Conservation (phyloP, 2,888 invertebrate genomes). For the Deilephila porcellus region DNA sequence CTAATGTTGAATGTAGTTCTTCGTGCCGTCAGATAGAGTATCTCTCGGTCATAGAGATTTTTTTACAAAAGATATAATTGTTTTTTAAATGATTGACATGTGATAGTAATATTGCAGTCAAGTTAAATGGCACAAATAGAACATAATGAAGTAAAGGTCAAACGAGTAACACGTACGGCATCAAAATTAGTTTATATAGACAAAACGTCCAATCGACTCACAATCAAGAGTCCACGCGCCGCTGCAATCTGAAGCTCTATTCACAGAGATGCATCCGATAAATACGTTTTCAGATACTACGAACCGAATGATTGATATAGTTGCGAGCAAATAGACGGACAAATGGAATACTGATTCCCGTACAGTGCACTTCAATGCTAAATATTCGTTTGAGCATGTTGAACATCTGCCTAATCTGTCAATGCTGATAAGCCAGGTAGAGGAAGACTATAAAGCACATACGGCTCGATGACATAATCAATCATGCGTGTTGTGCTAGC, state of each 20-base stretch:
- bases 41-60: too few species aligned
- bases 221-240: not conserved
- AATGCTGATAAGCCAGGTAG: too few species aligned
- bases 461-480: too few species aligned
- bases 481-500: too few species aligned
- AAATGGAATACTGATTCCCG: not conserved
- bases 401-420: too few species aligned
- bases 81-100: too few species aligned
- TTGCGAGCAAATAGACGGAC: not conserved
- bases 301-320: constrained; percentile 8
- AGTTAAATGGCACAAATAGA: not conserved
- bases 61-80: too few species aligned
- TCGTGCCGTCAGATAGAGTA: too few species aligned
- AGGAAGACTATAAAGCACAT: too few species aligned
- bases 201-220: constrained; percentile 4
- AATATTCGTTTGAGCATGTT: not conserved
- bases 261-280: not conserved
- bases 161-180: not conserved
- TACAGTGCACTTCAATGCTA: not conserved
- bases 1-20: too few species aligned
- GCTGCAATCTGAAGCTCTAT: not conserved
- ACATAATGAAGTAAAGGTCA: not conserved
- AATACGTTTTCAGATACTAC: constrained; percentile 7
- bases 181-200: constrained; percentile 10
- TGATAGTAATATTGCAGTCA: not conserved